Evolutionary conservation across 2,113 vertebrate species (phyloP).

Genomic region (Actenoides lindsayi): DNA sequence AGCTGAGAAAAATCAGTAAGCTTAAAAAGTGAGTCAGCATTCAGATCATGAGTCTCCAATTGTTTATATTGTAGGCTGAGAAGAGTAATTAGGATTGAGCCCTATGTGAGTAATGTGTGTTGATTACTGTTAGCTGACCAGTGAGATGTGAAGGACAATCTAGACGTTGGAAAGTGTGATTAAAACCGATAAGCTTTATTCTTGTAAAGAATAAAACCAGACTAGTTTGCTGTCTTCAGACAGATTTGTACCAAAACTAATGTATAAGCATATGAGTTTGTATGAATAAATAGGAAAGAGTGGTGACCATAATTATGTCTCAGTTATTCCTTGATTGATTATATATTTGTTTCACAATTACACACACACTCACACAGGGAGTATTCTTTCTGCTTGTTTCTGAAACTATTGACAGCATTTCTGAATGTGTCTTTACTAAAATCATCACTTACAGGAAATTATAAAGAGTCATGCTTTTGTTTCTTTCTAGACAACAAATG

Average conservation of each 20-base stretch:
- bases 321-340: neutral
- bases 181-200: constrained; percentile 28
- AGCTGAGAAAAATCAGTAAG: neutral
- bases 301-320: neutral
- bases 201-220: neutral
- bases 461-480: neutral
- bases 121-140: constrained; percentile 75
- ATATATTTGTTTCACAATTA: neutral
- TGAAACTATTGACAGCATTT: neutral
- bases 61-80: constrained; percentile 42
- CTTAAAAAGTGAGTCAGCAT: constrained; percentile 40
- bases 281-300: neutral
- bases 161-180: constrained; percentile 70
- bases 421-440: neutral
- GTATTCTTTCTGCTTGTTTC: neutral
- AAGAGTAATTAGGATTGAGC: constrained; percentile 66
- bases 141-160: constrained; percentile 82
- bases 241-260: neutral
- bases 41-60: neutral
- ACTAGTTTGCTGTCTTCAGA: neutral
- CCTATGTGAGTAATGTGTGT: constrained; percentile 48
- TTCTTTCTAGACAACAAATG: neutral
- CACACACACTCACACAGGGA: neutral
- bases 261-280: neutral
- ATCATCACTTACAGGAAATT: neutral